A percentile compares a stretch with the other conserved stretches of the same genome.
These are phyloP conservation scores for Sicus ferrugineus DNA, from an alignment of 2,888 invertebrate genomes.

Conservation along the genomic window DNA sequence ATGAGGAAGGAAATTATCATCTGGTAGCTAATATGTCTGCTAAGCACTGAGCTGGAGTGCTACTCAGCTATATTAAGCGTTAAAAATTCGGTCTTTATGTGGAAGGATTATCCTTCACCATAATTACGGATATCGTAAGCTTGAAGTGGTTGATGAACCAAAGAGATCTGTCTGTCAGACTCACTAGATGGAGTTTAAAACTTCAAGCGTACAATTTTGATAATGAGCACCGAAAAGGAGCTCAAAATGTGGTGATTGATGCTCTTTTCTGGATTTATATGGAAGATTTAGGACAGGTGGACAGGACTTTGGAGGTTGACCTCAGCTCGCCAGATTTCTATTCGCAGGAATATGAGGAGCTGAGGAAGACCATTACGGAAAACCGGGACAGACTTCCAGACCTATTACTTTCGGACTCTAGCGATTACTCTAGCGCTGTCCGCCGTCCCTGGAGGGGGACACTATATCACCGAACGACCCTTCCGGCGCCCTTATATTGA, in stretches of 20 bases:
- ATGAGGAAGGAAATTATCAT: background rate
- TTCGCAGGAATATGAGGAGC: background rate
- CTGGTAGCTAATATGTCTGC: background rate
- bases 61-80: constrained; percentile 22
- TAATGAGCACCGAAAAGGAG: constrained; percentile 2
- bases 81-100: constrained; percentile 28
- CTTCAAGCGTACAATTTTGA: constrained; percentile 41
- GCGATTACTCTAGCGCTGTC: constrained; percentile 8
- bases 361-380: background rate
- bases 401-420: background rate
- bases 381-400: background rate
- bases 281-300: too few relatives aligned
- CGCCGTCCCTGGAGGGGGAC: background rate
- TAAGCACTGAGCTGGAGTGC: constrained; percentile 26
- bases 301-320: too few relatives aligned
- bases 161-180: constrained; percentile 43
- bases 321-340: background rate
- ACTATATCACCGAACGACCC: background rate
- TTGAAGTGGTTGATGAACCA: constrained; percentile 45
- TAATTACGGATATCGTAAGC: constrained; percentile 45
- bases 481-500: constrained; percentile 26
- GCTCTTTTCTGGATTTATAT: background rate
- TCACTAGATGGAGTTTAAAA: constrained; percentile 44
- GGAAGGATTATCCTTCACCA: constrained; percentile 39
- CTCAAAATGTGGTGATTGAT: background rate